A percentile compares a stretch with the other conserved stretches of the same genome.
Conservation (phyloP, 2,113 vertebrate species). For the Pica pica region DNA sequence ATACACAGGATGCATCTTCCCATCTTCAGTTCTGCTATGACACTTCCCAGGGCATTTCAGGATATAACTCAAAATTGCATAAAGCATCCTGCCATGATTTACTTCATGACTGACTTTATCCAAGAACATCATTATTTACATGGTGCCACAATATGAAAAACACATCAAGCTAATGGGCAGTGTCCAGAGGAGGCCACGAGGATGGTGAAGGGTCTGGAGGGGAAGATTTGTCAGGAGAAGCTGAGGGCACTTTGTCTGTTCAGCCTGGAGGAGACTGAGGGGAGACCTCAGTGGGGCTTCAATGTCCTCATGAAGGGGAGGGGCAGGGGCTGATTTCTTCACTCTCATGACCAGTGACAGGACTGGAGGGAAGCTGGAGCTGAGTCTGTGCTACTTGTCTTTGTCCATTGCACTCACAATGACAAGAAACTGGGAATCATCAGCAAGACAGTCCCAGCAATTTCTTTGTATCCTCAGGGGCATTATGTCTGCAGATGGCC, state of each 20-base stretch:
- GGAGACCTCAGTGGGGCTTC: not conserved
- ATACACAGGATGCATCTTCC: not conserved
- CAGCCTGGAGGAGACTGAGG: not conserved
- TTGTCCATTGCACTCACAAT: not conserved
- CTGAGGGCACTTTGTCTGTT: not conserved
- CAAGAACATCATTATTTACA: not conserved
- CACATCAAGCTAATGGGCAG: not conserved
- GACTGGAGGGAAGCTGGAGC: not conserved
- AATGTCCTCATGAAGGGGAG: not conserved
- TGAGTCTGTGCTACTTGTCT: not conserved
- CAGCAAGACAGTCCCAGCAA: not conserved
- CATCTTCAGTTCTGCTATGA: not conserved
- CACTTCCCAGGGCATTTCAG: not conserved
- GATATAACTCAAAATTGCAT: not conserved
- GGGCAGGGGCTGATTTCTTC: not conserved
- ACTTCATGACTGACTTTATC: not conserved
- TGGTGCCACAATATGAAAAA: not conserved
- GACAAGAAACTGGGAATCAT: not conserved
- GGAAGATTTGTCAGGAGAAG: not conserved
- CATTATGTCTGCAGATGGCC: not conserved
- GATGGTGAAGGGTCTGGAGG: not conserved
- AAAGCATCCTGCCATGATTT: not conserved
- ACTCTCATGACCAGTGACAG: not conserved
- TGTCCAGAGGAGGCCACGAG: not conserved
- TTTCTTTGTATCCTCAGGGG: not conserved